These are phyloP conservation scores for Leptatherina wallacei DNA, from an alignment of 2,797 vertebrate genomes.

Conservation along the genomic window DNA sequence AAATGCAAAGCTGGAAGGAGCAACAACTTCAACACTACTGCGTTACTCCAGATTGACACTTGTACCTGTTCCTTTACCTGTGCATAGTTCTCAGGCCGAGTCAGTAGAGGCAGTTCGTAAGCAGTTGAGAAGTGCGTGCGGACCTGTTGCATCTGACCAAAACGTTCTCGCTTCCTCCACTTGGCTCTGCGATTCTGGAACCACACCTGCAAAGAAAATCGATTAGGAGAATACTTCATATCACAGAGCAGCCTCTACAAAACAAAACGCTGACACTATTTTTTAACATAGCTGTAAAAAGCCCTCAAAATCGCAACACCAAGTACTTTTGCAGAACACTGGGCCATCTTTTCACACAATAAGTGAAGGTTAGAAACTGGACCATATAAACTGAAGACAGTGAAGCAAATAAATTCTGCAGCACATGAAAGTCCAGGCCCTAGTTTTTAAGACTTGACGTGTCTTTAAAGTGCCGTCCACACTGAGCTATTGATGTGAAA, in stretches of 20 bases:
- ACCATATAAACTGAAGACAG: conserved; percentile 62
- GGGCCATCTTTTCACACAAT: conserved; percentile 21
- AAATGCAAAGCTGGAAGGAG: not conserved
- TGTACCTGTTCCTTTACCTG: conserved; percentile 85
- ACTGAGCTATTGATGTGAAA: conserved; percentile 77
- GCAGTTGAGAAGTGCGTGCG: conserved; percentile 97
- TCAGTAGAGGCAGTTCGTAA: conserved; percentile 95
- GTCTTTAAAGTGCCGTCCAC: conserved; percentile 79
- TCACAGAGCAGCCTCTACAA: conserved; percentile 6
- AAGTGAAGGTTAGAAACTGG: conserved; percentile 37
- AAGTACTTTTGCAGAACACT: conserved; percentile 8
- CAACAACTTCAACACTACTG: not conserved
- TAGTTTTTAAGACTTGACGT: conserved; percentile 74
- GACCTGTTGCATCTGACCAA: conserved; percentile 99
- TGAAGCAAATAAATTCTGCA: conserved; percentile 72
- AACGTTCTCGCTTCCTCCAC: conserved; percentile 97
- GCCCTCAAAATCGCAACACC: conserved; percentile 10
- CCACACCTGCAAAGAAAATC: conserved; percentile 88
- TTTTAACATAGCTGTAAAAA: conserved; percentile 14
- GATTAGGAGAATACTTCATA: conserved; percentile 40
- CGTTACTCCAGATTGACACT: not conserved
- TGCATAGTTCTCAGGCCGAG: conserved; percentile 97
- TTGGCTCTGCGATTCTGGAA: conserved; percentile 98
- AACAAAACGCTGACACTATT: conserved; percentile 19
- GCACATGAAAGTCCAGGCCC: conserved; percentile 78